Evolutionary conservation across 2,113 vertebrate species (phyloP).

Genomic region (Gallinago undulata): DNA sequence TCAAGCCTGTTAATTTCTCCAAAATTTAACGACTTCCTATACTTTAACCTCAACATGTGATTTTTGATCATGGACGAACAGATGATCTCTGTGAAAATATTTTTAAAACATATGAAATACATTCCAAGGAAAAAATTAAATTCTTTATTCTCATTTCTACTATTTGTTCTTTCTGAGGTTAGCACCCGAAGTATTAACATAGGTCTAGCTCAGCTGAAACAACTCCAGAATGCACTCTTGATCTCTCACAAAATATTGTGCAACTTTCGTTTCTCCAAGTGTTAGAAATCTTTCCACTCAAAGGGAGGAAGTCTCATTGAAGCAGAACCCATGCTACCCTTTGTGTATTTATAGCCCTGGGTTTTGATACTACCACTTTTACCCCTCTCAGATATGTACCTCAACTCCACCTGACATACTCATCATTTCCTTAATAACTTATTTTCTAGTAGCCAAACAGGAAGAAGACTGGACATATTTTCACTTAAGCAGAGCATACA

Average conservation of each 20-base stretch:
- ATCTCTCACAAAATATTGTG: background rate
- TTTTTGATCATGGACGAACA: background rate
- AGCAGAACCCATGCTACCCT: rapidly evolving
- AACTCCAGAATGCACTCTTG: background rate
- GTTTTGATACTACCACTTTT: background rate
- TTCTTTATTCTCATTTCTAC: background rate
- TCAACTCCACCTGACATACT: background rate
- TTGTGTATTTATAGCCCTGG: background rate
- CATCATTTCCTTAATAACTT: background rate
- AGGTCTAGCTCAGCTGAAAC: background rate
- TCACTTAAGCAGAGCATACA: rapidly evolving
- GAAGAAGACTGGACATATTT: background rate
- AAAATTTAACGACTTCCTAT: background rate
- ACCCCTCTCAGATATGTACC: background rate
- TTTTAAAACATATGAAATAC: background rate
- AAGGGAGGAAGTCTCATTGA: background rate
- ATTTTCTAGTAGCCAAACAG: background rate
- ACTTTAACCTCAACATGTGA: background rate
- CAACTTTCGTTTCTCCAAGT: background rate
- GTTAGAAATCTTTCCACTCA: background rate
- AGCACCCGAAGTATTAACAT: background rate
- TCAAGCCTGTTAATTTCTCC: background rate
- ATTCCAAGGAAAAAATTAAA: background rate
- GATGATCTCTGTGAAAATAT: background rate
- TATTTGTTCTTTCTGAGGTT: background rate